These are phyloP conservation scores for Lasioglossum villosulum DNA, from an alignment of 2,888 invertebrate species.

Conservation along the genomic window DNA sequence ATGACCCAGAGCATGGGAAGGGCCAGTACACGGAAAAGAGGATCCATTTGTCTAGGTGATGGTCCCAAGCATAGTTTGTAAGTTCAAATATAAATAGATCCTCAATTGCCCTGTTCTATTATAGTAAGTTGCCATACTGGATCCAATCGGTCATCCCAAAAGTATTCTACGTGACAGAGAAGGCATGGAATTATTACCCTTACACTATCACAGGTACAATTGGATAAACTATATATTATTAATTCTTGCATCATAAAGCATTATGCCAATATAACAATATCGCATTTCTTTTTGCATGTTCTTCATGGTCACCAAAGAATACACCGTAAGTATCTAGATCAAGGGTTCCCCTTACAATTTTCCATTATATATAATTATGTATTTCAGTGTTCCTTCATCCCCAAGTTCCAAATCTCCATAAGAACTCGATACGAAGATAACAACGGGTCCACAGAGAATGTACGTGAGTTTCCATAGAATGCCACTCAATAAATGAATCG, in stretches of 20 bases:
- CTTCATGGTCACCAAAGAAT: constrained; percentile 85
- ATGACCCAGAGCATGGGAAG: constrained; percentile 91
- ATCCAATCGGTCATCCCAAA: constrained; percentile 94
- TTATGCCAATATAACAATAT: constrained; percentile 64
- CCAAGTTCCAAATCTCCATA: constrained; percentile 93
- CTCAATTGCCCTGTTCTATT: constrained; percentile 77
- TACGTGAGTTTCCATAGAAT: constrained; percentile 85
- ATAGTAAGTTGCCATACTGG: constrained; percentile 94
- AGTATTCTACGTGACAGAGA: constrained; percentile 96
- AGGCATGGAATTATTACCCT: constrained; percentile 98
- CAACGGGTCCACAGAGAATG: constrained; percentile 94
- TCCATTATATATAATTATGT: constrained; percentile 60
- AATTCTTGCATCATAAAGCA: constrained; percentile 83
- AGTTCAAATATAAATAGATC: background rate
- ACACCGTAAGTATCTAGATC: constrained; percentile 88
- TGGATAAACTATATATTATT: background rate
- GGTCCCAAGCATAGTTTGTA: background rate
- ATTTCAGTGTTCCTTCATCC: constrained; percentile 95
- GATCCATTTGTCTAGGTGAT: constrained; percentile 93
- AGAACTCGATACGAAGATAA: constrained; percentile 96
- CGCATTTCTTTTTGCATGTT: constrained; percentile 70
- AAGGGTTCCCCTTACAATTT: background rate
- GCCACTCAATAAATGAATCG: background rate
- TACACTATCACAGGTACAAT: constrained; percentile 92
- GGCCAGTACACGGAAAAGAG: constrained; percentile 96